Base-by-base conservation (phyloP, 2,888 invertebrate species). In the Cantharis flavilabris region DNA sequence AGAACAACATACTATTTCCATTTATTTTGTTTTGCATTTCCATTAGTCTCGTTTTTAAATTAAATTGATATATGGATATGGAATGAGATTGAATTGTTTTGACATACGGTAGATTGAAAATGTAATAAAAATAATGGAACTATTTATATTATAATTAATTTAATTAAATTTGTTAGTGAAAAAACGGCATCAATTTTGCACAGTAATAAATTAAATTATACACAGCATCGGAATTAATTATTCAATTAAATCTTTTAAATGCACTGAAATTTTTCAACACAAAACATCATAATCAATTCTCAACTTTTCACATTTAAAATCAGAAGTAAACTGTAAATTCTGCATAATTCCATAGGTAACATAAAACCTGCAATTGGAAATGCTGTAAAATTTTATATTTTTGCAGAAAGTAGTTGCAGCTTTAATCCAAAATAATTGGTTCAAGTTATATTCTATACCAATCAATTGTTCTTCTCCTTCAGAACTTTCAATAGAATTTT, bases 391-490 rank as follows among this genome's bases (percentile, higher is more conserved):
- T 11, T 74, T 63, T 3, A 69, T 30, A 62, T 72, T 71, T 11
- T 73, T 69, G 5, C 62, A 67, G 13, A 26, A 70, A 71, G 73
- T 71, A n/a, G 28, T 10, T 0, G 70, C 77, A 3, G 70, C 14
- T 20, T 74, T 64, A 20, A 77, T 84, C 90, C 90, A 90, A 82
- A 90, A 90, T 72, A 90, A 79, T 82, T 90, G 90, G 87, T 90
- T 90, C 0, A 93, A 92, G 0, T 91, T 89, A 83, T 91, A 94
- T 70, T 92, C 89, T 0, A 96, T 88, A 0, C 94, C 95, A 0
- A 96, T 95, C 13, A 96, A 89, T 33, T 90, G 89, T 0, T 88
- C 87, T 83, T 95, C 95, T 0, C 89, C 88, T 0, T 92, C 92
- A 84, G 94, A 90, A 9, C 92, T 89, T 9, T 90, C 88, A 0